phyloP scores from a whole-genome alignment of 1,140 invertebrate species.

The Neodiprion lecontei region DNA sequence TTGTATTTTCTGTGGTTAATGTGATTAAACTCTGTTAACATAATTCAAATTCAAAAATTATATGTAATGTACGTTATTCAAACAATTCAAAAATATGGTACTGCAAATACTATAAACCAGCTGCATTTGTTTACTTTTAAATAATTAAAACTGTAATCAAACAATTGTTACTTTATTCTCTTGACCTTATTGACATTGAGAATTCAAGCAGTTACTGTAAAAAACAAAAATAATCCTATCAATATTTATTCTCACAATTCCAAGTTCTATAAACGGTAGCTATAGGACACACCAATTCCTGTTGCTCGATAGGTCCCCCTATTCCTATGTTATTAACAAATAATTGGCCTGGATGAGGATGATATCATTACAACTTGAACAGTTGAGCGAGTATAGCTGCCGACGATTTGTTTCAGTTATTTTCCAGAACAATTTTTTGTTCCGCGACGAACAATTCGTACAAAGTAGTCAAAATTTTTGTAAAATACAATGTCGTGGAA shows the following conservation, averaged over 20 bases:
- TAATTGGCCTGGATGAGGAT: constrained; percentile 39
- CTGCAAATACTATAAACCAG: neutral
- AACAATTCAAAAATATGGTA: neutral
- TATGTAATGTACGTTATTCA: neutral
- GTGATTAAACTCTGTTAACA: neutral
- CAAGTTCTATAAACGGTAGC: neutral
- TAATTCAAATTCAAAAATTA: neutral
- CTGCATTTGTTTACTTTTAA: neutral
- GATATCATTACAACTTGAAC: constrained; percentile 23
- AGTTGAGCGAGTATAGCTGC: neutral
- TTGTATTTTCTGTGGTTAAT: neutral
- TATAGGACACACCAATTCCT: constrained; percentile 17
- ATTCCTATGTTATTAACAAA: constrained; percentile 36
- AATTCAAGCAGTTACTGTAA: no score
- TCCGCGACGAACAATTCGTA: no score
- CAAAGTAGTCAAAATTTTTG: no score
- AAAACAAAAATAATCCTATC: no score
- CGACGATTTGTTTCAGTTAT: no score
- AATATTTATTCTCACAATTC: neutral
- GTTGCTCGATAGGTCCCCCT: constrained; percentile 30
- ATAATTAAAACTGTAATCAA: neutral
- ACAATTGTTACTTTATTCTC: neutral
- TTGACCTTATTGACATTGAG: no score
- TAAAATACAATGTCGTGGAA: no score
- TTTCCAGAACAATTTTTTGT: no score